A percentile compares a stretch with the other conserved stretches of the same genome.
These are phyloP conservation scores for Dendropsophus ebraccatus DNA, from an alignment of 2,113 vertebrate species.

Conservation along the genomic window DNA sequence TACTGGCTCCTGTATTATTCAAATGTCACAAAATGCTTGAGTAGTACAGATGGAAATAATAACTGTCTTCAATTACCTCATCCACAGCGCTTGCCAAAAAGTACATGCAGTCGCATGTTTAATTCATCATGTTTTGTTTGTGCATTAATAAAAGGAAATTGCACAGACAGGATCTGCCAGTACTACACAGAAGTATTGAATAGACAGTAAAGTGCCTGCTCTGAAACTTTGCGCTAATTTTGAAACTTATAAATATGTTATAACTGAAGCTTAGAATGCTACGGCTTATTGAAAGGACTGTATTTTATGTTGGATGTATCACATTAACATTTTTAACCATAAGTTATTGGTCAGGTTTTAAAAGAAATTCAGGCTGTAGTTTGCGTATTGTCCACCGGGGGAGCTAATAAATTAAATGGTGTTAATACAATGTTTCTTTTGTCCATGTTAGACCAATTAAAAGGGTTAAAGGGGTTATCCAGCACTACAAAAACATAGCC, in stretches of 20 bases:
- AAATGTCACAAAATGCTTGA: constrained; percentile 62
- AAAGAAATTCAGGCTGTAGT: not conserved
- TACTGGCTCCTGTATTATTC: constrained; percentile 64
- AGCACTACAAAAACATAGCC: too few species aligned
- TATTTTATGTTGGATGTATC: not conserved
- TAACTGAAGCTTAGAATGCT: constrained; percentile 18
- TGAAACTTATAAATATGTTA: constrained; percentile 55
- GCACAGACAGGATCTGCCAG: constrained; percentile 65
- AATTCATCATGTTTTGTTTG: constrained; percentile 73
- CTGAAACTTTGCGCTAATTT: constrained; percentile 58
- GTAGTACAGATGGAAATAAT: constrained; percentile 69
- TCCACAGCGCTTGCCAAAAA: constrained; percentile 71
- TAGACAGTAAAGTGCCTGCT: constrained; percentile 58
- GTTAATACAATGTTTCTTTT: not conserved
- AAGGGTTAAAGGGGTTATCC: too few species aligned
- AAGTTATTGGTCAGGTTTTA: not conserved
- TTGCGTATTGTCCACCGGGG: not conserved
- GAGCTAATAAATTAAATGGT: too few species aligned
- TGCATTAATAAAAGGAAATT: constrained; percentile 72
- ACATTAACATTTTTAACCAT: not conserved
- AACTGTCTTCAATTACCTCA: constrained; percentile 70
- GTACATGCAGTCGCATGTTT: constrained; percentile 67
- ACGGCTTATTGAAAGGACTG: not conserved
- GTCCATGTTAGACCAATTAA: too few species aligned
- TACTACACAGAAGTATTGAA: constrained; percentile 60